Evolutionary conservation across 2,888 invertebrate genomes (phyloP).

Genomic region (Philonicus albiceps): DNA sequence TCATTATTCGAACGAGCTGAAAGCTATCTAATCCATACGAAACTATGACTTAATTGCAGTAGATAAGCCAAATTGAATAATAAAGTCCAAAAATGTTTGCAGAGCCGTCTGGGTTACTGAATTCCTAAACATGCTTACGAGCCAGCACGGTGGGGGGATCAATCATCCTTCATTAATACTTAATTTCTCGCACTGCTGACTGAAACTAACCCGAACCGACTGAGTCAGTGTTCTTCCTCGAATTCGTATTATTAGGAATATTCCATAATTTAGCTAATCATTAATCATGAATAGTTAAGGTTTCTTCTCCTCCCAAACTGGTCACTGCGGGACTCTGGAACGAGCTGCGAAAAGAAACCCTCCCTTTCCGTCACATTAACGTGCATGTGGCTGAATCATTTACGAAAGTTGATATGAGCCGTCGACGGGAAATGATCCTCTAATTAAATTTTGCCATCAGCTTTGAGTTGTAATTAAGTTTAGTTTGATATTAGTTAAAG

Average conservation of each 20-base stretch:
- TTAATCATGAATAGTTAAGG: slow-evolving; percentile 15
- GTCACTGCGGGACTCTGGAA: background rate
- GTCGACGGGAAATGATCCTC: background rate
- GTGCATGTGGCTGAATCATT: background rate
- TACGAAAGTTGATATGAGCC: background rate
- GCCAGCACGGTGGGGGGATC: background rate
- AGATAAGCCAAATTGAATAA: background rate
- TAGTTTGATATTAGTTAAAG: background rate
- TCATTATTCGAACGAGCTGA: background rate
- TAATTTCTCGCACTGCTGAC: background rate
- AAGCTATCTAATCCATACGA: background rate
- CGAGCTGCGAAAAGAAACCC: background rate
- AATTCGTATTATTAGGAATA: background rate
- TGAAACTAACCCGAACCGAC: background rate
- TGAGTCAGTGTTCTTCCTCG: background rate
- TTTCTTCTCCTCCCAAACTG: background rate
- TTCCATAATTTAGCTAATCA: background rate
- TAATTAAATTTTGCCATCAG: slow-evolving; percentile 26
- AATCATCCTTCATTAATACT: background rate
- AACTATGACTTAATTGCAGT: background rate
- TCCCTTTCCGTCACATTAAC: background rate
- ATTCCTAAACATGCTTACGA: background rate
- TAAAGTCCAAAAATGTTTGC: background rate
- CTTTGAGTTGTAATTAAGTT: slow-evolving; percentile 24
- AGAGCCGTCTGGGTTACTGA: background rate